Conservation (phyloP, 2,797 vertebrate species). For the Leptodactylus fallax region DNA sequence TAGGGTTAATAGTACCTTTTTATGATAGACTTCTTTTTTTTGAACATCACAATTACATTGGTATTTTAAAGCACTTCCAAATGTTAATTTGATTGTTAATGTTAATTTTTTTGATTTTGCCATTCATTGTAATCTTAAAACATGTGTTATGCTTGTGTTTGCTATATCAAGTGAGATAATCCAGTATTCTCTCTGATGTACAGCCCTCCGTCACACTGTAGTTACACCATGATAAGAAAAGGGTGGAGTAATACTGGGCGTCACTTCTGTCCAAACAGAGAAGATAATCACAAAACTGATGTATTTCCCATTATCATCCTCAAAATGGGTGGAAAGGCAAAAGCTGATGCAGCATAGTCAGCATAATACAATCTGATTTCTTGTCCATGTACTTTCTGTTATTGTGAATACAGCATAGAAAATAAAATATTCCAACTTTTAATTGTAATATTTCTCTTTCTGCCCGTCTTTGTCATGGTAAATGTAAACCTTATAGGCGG, state of each 20-base stretch:
- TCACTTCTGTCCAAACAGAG: neutral
- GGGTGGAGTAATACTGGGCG: neutral
- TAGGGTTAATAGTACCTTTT: no score
- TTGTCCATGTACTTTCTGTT: neutral
- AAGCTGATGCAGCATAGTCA: neutral
- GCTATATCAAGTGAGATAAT: neutral
- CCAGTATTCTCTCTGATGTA: neutral
- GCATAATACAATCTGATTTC: neutral
- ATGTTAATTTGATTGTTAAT: no score
- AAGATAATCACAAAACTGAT: slow-evolving; percentile 19
- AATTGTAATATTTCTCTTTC: no score
- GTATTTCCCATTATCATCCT: neutral
- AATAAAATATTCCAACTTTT: neutral
- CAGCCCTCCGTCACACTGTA: neutral
- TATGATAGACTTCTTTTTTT: no score
- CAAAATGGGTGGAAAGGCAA: neutral
- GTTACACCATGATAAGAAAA: slow-evolving; percentile 1
- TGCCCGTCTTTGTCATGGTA: no score
- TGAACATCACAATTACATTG: no score
- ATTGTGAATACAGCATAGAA: neutral
- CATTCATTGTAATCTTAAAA: neutral
- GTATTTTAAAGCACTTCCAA: neutral
- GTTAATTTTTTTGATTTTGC: neutral
- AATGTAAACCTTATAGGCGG: neutral
- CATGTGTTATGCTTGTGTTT: neutral